Evolutionary conservation across 2,888 invertebrate genomes (phyloP).

Genomic region (Sphinx pinastri): DNA sequence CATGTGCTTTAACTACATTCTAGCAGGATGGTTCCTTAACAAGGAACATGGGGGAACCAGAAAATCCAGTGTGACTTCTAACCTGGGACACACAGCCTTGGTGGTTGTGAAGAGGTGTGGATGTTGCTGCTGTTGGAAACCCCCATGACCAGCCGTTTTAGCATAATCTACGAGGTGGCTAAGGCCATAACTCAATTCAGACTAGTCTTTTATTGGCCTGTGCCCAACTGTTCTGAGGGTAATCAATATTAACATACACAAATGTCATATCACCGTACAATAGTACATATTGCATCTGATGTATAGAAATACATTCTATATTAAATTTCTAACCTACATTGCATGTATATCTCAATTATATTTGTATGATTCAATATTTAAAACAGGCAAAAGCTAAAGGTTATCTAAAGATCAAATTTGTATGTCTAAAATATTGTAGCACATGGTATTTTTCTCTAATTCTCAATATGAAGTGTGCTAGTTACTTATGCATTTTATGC

Average conservation of each 20-base stretch:
- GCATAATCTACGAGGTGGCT: conserved; percentile 89
- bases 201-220: conserved; percentile 90
- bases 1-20: conserved; percentile 81
- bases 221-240: conserved; percentile 77
- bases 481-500: not conserved
- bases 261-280: not conserved
- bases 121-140: conserved; percentile 86
- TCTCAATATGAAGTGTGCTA: not conserved
- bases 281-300: no score
- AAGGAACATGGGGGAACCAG: conserved; percentile 89
- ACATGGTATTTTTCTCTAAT: not conserved
- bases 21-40: conserved; percentile 87
- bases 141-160: conserved; percentile 88
- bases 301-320: no score
- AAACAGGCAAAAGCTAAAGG: not conserved
- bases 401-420: not conserved
- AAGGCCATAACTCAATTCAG: conserved; percentile 91
- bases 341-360: not conserved
- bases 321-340: no score
- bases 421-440: not conserved
- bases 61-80: conserved; percentile 81
- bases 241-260: conserved; percentile 25
- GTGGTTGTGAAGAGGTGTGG: conserved; percentile 74
- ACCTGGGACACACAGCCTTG: conserved; percentile 80
- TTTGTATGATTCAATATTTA: not conserved